These are phyloP conservation scores for Caenorhabditis sp. DNA, from an alignment of 2,888 invertebrate genomes.

Conservation along the genomic window DNA sequence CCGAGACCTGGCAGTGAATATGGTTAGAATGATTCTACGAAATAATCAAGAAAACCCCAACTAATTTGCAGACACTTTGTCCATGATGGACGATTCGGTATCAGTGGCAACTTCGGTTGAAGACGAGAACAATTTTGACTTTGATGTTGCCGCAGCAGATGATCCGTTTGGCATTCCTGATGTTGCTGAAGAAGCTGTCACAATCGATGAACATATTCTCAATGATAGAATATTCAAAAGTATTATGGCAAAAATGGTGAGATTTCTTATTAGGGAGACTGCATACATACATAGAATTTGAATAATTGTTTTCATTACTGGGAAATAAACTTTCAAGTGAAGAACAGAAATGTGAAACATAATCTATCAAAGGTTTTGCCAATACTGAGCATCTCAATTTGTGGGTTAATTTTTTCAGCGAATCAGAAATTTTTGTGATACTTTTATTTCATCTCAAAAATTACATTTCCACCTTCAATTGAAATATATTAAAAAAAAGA, in stretches of 20 bases:
- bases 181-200: conserved; percentile 56
- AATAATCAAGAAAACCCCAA: no score
- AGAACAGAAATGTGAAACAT: no score
- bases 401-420: no score
- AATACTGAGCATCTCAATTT: no score
- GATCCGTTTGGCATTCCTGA: conserved; percentile 45
- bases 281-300: no score
- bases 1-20: conserved; percentile 23
- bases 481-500: no score
- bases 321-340: no score
- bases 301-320: no score
- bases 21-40: conserved; percentile 15
- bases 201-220: conserved; percentile 41
- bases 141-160: conserved; percentile 35
- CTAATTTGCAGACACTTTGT: conserved; percentile 26
- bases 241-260: conserved; percentile 50
- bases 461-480: no score
- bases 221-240: conserved; percentile 49
- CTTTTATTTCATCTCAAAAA: not conserved
- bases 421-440: not conserved
- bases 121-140: conserved; percentile 41
- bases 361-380: no score
- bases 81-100: conserved; percentile 38
- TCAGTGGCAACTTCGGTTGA: conserved; percentile 47
- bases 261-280: no score